A percentile compares a stretch with the other conserved stretches of the same genome.
Evolutionary conservation across 92 coral and sea anemone species (phyloP).

Genomic region (Palythoa heliodiscus): DNA sequence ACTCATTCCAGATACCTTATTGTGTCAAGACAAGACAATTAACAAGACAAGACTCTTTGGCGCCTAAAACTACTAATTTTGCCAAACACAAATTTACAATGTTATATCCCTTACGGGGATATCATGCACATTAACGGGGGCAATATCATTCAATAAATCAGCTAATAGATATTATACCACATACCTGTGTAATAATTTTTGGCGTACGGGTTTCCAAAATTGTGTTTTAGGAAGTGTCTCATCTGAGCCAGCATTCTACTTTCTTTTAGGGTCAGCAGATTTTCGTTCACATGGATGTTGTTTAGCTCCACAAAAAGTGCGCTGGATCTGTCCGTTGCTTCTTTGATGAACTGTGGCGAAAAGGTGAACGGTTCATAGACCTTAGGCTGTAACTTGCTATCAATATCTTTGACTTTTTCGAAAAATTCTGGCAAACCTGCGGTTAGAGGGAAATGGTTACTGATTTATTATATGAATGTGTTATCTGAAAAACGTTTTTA

Average conservation of each 20-base stretch:
- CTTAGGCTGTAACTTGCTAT: background rate
- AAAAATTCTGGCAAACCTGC: constrained; percentile 25
- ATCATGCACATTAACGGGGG: too few species aligned
- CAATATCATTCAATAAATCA: background rate
- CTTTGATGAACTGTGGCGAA: constrained; percentile 10
- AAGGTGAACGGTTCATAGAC: background rate
- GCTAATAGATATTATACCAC: too few species aligned
- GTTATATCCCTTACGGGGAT: background rate
- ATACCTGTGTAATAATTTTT: constrained; percentile 32
- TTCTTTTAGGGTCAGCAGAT: constrained; percentile 32
- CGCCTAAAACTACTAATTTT: too few species aligned
- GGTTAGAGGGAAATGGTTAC: background rate
- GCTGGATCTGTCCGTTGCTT: constrained; percentile 12
- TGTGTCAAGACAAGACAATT: too few species aligned
- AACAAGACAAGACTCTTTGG: too few species aligned
- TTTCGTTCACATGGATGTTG: background rate
- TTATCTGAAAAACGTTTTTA: background rate
- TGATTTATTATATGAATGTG: too few species aligned
- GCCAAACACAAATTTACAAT: too few species aligned
- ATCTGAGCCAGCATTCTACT: constrained; percentile 36
- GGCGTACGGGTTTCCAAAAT: constrained; percentile 25
- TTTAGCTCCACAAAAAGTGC: constrained; percentile 8
- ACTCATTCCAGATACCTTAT: too few species aligned
- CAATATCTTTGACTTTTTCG: constrained; percentile 14
- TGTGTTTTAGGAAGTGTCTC: constrained; percentile 24